Evolutionary conservation across 2,888 invertebrate genomes (phyloP), one percentile per base, ranked within the genome.

Genomic region (Diaperis boleti): DNA sequence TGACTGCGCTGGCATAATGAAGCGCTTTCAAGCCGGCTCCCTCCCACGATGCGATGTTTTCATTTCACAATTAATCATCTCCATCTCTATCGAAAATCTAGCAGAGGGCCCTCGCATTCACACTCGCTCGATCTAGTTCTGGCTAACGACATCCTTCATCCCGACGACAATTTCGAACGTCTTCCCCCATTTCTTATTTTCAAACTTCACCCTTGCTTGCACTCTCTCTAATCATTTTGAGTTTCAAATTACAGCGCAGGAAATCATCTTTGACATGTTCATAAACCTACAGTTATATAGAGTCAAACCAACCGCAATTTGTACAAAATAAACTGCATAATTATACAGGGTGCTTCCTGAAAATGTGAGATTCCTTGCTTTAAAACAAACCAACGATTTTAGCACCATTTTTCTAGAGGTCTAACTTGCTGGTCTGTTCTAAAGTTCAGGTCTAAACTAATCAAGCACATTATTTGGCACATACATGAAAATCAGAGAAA

Each of bases 31-130:
- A 60, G 64, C 68, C 57, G 59, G 47, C 59, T 62, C 65, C 59
- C 62, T 65, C 59, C 66, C 60, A 59, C 65, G 61, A 61, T 56
- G 63, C 61, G 64, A 69, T 69, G 69, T 69, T 69, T 69, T 69
- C 69, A 64, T 69, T 69, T 66, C 54, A 69, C 67, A 69, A 67
- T 69, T 69, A 69, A 69, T 69, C 69, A 69, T 67, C 64, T 69
- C 65, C 60, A 59, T 64, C 67, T 67, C 69, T 69, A 69, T 69
- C 67, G 67, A 67, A 67, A 63, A 66, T 67, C 67, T 69, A 66
- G 66, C 62, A 31, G 42, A 60, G 54, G 49, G 57, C 57, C 56
- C 47, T 49, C 52, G 59, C 62, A 56, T 66, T 65, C 62, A 61
- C 62, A 64, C 55, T 57, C 59, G 52, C 57, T 61, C 47, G 52